Base-by-base conservation (phyloP, 2,888 invertebrate genomes). In the Caenorhabditis sp. region DNA sequence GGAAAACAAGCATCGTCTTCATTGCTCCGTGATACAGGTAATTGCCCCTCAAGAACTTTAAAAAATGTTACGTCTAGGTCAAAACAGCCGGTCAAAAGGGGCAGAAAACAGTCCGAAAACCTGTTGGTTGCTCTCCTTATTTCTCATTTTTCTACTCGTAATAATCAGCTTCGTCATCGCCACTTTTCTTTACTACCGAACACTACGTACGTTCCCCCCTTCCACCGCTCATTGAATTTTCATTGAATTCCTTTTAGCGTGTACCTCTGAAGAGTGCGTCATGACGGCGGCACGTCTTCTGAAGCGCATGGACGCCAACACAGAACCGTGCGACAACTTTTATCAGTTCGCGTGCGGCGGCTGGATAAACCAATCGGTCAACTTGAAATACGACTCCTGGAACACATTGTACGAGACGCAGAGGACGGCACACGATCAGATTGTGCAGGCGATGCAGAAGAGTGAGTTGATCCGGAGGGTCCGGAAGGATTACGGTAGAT, bases 331-430 rank as follows among this genome's bases (percentile, higher is more conserved):
- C 41, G 71, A 76, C 24, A 71, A 81, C 52, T 81, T 81, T 46
- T 81, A 79, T 53, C 68, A 75, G 41, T 81, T 74, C 46, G 78
- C 81, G 6, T 81, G 81, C 37, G 81, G 81, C 17, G 43, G 30
- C n/a, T 81, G 79, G 79, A 79, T 81, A 17, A 81, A 81, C 46
- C 61, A 72, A 32, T 65, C 78, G 15, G 68, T 79, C n/a, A 81
- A 78, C 52, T 53, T 79, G 3, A 77, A 79, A 41, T 78, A 78
- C 45, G 71, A 62, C 41, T 53, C 72, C 8, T 79, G 77, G 79
- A 81, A 81, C 41, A 79, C 66, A 27, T 41, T 81, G 15, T 81
- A 81, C 50, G 65, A 72, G 32, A 79, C 79, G 9, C 75, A 72
- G 32, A 37, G 68, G 5, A 73, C 45, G 9, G 68, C 81, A 2